Percentiles rank a stretch among this genome's conserved stretches.
These are phyloP conservation scores for Castor canadensis DNA, from an alignment of 2,113 vertebrate genomes.

Conservation along the genomic window DNA sequence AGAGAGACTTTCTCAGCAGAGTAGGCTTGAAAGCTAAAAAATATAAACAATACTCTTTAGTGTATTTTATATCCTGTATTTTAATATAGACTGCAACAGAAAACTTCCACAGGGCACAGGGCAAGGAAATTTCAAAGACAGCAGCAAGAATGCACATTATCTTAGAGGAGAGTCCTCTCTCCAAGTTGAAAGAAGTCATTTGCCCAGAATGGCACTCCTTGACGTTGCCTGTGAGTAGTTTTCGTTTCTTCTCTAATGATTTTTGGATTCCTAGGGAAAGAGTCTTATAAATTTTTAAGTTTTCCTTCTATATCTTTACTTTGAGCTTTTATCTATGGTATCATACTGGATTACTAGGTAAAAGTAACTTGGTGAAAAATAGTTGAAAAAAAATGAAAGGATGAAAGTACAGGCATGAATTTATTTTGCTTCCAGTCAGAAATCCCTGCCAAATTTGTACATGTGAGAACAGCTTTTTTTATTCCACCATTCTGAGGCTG, in stretches of 20 bases:
- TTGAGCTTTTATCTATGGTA: background rate
- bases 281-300: background rate
- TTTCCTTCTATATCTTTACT: background rate
- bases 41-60: background rate
- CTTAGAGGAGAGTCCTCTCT: background rate
- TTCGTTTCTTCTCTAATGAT: background rate
- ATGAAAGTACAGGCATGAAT: background rate
- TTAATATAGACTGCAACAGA: conserved; percentile 4
- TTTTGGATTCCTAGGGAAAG: background rate
- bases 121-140: background rate
- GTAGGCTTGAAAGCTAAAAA: background rate
- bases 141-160: background rate
- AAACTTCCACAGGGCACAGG: background rate
- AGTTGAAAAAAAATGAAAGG: background rate
- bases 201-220: background rate
- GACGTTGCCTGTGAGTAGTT: background rate
- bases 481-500: background rate
- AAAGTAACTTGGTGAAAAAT: background rate
- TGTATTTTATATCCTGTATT: too few relatives aligned
- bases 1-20: background rate
- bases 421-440: background rate
- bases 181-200: background rate
- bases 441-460: background rate
- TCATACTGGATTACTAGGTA: background rate
- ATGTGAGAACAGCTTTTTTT: background rate